Conservation (phyloP, 2,888 invertebrate genomes). For the Unio delphinus region DNA sequence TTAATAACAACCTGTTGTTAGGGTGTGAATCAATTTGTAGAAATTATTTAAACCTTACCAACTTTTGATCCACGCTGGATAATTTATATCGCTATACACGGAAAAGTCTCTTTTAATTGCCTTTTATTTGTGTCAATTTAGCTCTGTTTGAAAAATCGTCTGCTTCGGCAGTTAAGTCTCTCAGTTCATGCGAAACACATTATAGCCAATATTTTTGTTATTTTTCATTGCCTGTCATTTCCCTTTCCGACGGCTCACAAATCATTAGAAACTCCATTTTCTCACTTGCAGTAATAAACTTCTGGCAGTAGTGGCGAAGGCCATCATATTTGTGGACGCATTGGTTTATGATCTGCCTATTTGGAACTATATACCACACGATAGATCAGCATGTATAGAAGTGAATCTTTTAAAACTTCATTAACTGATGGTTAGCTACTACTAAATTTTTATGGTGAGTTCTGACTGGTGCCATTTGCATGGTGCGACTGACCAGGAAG, state of each 20-base stretch:
- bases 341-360: background rate
- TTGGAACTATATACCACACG: background rate
- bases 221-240: slow-evolving; percentile 55
- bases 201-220: slow-evolving; percentile 50
- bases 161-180: background rate
- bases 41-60: too few relatives aligned
- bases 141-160: slow-evolving; percentile 3
- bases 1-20: background rate
- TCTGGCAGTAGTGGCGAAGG: too few relatives aligned
- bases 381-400: slow-evolving; percentile 1
- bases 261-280: slow-evolving; percentile 29
- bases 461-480: too few relatives aligned
- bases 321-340: too few relatives aligned
- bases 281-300: slow-evolving; percentile 10
- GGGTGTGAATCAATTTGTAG: too few relatives aligned
- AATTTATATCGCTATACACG: too few relatives aligned
- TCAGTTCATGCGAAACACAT: slow-evolving; percentile 30
- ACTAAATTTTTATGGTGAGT: too few relatives aligned
- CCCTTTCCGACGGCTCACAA: slow-evolving; percentile 28
- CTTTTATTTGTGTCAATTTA: slow-evolving; percentile 6
- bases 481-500: too few relatives aligned
- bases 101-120: slow-evolving; percentile 3
- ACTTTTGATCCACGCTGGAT: too few relatives aligned
- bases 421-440: too few relatives aligned
- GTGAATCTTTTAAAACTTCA: background rate